A percentile compares a stretch with the other conserved stretches of the same genome.
Evolutionary conservation across 1,140 invertebrate species (phyloP).

Genomic region (Drosophila mayri): DNA sequence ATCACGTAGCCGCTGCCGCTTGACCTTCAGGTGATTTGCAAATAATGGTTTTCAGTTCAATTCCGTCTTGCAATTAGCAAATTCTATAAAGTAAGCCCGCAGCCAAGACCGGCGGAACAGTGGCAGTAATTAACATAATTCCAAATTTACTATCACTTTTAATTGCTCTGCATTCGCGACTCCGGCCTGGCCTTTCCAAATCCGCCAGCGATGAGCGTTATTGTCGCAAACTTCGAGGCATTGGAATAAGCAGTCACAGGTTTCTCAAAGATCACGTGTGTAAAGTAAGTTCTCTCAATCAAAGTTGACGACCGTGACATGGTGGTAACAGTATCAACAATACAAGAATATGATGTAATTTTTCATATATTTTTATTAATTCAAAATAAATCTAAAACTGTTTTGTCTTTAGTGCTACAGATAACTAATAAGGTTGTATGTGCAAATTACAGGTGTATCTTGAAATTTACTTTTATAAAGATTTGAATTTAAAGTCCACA

Average conservation of each 20-base stretch:
- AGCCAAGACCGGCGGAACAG: conserved; percentile 39
- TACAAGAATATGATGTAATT: background rate
- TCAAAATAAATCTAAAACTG: no score
- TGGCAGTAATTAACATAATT: conserved; percentile 74
- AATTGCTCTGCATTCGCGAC: conserved; percentile 61
- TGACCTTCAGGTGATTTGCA: conserved; percentile 60
- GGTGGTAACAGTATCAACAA: background rate
- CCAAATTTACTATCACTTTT: conserved; percentile 72
- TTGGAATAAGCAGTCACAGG: conserved; percentile 31
- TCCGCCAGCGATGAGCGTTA: conserved; percentile 30
- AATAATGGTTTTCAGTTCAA: conserved; percentile 68
- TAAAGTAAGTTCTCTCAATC: background rate
- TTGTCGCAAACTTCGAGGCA: conserved; percentile 34
- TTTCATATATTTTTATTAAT: no score
- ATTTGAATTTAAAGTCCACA: no score
- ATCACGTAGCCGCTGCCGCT: conserved; percentile 39
- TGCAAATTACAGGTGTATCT: no score
- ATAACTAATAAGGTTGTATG: no score
- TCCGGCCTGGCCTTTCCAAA: conserved; percentile 63
- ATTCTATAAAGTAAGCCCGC: conserved; percentile 49
- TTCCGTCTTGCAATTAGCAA: conserved; percentile 67
- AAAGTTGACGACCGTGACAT: conserved; percentile 15
- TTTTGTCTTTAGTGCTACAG: no score
- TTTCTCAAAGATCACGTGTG: background rate
- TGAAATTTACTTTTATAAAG: no score